phyloP scores from a whole-genome alignment of 2,888 invertebrate species.

The Sarcophaga caerulescens region DNA sequence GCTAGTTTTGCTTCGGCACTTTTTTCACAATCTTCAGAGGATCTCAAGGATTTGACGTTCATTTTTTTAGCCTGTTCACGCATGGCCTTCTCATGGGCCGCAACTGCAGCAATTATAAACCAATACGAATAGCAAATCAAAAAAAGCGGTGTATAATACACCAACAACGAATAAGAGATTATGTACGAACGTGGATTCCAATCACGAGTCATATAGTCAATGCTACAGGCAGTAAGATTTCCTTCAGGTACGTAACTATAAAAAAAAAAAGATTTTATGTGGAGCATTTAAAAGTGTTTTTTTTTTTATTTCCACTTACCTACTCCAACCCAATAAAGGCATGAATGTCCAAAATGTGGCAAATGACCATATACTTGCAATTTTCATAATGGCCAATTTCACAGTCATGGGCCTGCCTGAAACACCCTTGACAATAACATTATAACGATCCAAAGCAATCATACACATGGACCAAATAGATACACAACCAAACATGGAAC shows the following conservation, averaged over 20 bases:
- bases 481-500: conserved; percentile 90
- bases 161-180: conserved; percentile 81
- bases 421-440: conserved; percentile 93
- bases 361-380: conserved; percentile 83
- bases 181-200: conserved; percentile 82
- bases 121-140: conserved; percentile 84
- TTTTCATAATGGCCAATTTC: conserved; percentile 81
- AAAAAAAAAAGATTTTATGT: background rate
- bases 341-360: conserved; percentile 82
- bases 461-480: conserved; percentile 96
- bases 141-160: conserved; percentile 82
- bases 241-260: conserved; percentile 84
- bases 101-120: conserved; percentile 83
- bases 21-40: conserved; percentile 81
- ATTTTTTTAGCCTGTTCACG: conserved; percentile 84
- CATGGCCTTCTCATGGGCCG: conserved; percentile 83
- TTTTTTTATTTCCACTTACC: conserved; percentile 69
- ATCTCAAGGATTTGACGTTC: conserved; percentile 83
- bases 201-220: conserved; percentile 82
- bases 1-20: conserved; percentile 83
- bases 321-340: conserved; percentile 84
- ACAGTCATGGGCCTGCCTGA: conserved; percentile 83
- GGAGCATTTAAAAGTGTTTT: too few relatives aligned
- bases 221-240: conserved; percentile 84
- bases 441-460: conserved; percentile 94